Base-by-base conservation (phyloP, 1,140 invertebrate genomes). In the Augochlora pura region DNA sequence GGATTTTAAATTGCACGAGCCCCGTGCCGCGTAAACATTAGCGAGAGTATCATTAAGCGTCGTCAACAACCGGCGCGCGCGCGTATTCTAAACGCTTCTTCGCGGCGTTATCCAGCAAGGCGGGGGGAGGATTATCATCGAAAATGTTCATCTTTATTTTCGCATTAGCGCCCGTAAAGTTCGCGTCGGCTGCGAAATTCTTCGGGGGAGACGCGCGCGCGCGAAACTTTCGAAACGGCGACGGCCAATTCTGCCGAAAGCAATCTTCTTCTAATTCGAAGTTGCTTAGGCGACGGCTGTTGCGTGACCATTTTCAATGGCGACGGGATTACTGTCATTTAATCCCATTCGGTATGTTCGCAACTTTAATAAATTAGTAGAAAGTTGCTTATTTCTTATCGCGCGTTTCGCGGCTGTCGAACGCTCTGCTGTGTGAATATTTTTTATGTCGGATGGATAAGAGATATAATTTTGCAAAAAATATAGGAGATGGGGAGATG, bases 1-100 rank as follows among this genome's bases (percentile, higher is more conserved):
- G 32, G 32, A 62, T 64, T 71, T 77, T 54, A 71, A 77, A 77
- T 72, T 77, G 46, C 46, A 14, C n/a, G 27, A 27, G n/a, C n/a
- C n/a, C 25, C 23, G 23, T 27, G 21, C 72, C 38, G 63, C 63
- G 63, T 32, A 68, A 68, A 59, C 42, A 25, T 46, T 46, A 60
- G 27, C 74, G 6, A 42, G 62, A 39, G 25, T 65, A 65, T 65
- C 63, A 8, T 16, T 38, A 25, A 39, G 46, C 23, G 42, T 68
- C 42, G 66, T 68, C 42, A 27, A 39, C 12, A 38, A 27, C 59
- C 27, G 10, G 62, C 23, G 8, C 46, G 62, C 23, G 8, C 46
- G 39, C 32, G 76, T 54, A 77, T 63, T 54, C 42, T 46, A 42
- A 63, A 38, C 68, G 64, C 16, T 12, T 2, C 46, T 23, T 49